These are phyloP conservation scores for Actenoides hombroni DNA, from an alignment of 2,113 vertebrate genomes.

Conservation along the genomic window DNA sequence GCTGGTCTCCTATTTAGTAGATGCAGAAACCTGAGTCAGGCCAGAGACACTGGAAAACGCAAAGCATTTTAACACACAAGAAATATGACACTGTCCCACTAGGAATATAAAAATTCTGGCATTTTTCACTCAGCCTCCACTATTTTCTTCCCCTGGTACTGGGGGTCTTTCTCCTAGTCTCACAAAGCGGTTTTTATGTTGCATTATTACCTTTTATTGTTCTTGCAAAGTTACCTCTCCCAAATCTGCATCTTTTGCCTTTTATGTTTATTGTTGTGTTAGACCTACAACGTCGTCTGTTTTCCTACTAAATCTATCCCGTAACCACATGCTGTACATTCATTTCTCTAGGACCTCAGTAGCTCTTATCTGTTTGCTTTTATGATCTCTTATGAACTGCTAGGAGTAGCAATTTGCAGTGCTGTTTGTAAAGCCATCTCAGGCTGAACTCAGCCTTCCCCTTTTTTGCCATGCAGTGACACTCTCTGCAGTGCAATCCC, in stretches of 20 bases:
- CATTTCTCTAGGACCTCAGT: constrained; percentile 68
- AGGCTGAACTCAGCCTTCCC: constrained; percentile 34
- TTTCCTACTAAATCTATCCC: constrained; percentile 64
- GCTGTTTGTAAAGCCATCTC: constrained; percentile 67
- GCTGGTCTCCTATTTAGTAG: background rate
- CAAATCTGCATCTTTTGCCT: constrained; percentile 61
- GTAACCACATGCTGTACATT: constrained; percentile 64
- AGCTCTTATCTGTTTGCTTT: constrained; percentile 68
- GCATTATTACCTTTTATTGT: constrained; percentile 27
- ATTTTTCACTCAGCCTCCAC: background rate
- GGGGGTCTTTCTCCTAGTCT: background rate
- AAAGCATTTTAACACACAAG: background rate
- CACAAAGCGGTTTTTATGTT: background rate
- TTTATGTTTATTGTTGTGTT: constrained; percentile 58
- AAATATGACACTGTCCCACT: background rate
- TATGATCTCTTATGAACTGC: constrained; percentile 71
- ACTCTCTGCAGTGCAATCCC: constrained; percentile 43
- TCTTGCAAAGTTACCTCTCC: constrained; percentile 55
- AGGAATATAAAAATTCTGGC: background rate
- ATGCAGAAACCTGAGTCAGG: background rate
- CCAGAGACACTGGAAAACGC: background rate
- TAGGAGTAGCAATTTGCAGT: constrained; percentile 71
- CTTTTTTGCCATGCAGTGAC: constrained; percentile 19
- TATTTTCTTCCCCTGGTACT: background rate
- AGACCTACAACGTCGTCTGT: background rate